These are phyloP conservation scores for Capromys pilorides DNA, from an alignment of 2,797 vertebrate species.

Conservation along the genomic window DNA sequence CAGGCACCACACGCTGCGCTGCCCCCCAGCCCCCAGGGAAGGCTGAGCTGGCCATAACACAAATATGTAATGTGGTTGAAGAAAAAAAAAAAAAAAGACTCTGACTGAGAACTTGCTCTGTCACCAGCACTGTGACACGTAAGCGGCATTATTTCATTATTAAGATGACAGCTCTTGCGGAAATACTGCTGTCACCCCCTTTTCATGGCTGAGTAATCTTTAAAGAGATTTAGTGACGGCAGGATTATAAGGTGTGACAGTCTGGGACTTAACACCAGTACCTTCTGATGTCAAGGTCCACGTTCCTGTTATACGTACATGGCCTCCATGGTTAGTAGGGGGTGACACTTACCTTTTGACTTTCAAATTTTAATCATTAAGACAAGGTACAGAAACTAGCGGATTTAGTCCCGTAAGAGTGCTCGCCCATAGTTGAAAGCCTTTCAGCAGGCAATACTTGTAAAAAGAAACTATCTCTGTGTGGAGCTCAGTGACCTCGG, in stretches of 20 bases:
- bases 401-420: not conserved
- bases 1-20: too few relatives aligned
- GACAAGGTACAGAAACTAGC: not conserved
- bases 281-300: not conserved
- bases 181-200: not conserved
- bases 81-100: too few relatives aligned
- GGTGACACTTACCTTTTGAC: not conserved
- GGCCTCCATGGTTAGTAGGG: not conserved
- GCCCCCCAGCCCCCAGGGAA: too few relatives aligned
- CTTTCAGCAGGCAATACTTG: not conserved
- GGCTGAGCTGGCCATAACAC: too few relatives aligned
- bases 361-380: slow-evolving; percentile 20
- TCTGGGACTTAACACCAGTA: not conserved
- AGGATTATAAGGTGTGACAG: not conserved
- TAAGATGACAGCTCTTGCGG: not conserved
- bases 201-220: not conserved
- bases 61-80: too few relatives aligned
- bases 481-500: not conserved
- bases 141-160: not conserved
- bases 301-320: not conserved
- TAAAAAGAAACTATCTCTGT: not conserved
- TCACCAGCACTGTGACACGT: not conserved
- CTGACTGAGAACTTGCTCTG: not conserved
- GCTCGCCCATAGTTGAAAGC: slow-evolving; percentile 3
- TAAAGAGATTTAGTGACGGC: not conserved